Evolutionary conservation across 2,888 invertebrate genomes (phyloP), one percentile per base, ranked within the genome.

Genomic region (Apamea anceps): DNA sequence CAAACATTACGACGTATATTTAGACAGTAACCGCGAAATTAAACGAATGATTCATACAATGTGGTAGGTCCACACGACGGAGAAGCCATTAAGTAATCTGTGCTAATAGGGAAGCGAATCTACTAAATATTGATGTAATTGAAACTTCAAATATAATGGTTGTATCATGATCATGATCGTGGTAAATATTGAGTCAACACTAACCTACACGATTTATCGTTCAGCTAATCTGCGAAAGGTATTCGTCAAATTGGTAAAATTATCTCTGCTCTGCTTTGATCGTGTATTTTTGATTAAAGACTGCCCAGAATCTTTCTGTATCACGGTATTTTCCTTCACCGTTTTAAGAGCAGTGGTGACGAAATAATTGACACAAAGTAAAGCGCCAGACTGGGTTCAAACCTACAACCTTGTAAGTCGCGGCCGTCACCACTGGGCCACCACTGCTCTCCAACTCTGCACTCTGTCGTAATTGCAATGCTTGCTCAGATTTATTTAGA

Each of bases 1-100:
- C 60, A 80, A 80, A 81, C 15, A 81, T 71, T 57, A 32, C 74
- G 79, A 78, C 67, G 72, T 45, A 68, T 37, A 74, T 84, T 85
- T 83, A 68, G 28, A 72, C 42, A 25, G 45, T 37, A 42, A n/a
- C 28, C 51, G 71, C 37, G 60, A 86, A 81, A 60, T 77, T 37
- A 57, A 51, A 48, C 62, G 25, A 76, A 28, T 83, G 60, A 77
- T 74, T 83, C 63, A 83, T 51, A 15, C 8, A 42, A 8, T 54
- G 54, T n/a, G n/a, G 32, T 32, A 32, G 21, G 57, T 48, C 54
- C 12, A 37, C 15, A 18, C 45, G 78, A 78, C 18, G 60, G 7
- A 51, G 60, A 65, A 60, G n/a, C 7, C 25, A 18, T 13, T 71
- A 21, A 77, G 48, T 60, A 54, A 66, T 65, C 28, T 54, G 8